Evolutionary conservation across 2,113 vertebrate species (phyloP), one percentile per base, ranked within the genome.

Genomic region (Indri indri): DNA sequence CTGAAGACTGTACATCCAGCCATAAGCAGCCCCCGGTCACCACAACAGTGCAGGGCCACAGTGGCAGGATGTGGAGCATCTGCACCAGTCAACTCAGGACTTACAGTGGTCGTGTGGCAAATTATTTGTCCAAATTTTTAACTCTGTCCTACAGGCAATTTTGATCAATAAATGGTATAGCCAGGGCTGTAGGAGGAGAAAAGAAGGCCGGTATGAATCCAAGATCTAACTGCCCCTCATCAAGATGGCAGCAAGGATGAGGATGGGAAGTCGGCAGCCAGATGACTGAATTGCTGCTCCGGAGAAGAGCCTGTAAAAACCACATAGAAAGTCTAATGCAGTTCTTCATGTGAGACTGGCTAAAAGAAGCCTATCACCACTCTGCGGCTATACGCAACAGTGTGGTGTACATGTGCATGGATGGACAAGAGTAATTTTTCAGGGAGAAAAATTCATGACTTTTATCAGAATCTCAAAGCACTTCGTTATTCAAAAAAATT

Each of bases 21-120:
- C 32, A 37, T 65, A 30, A 37, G 13, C 3, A 92, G 50, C 8
- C 42, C 4, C 37, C 45, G 25, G 40, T 30, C 80, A 54, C 40
- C 61, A 65, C 20, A 23, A 23, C 18, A 20, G 17, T 20, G 10
- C 30, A 25, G 30, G 25, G 14, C 27, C n/a, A 27, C 20, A 13
- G 37, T 6, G 5, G 5, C 6, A 12, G 32, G 25, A 9, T 0
- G 0, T 40, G 37, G 10, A 20, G 5, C 34, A n/a, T 23, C 61
- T 54, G 25, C 14, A 11, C 25, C 8, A 76, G 4, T 30, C 7
- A 14, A 23, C 37, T 79, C 32, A 13, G 71, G 79, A 52, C 2
- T 25, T 25, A 9, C 22, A 59, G 45, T 27, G 52, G 14, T 34
- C 57, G 47, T 17, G 17, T 13, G 54, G n/a, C 12, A 32, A 30